Conservation (phyloP, 2,888 invertebrate species). For the Synergus umbraculus region DNA sequence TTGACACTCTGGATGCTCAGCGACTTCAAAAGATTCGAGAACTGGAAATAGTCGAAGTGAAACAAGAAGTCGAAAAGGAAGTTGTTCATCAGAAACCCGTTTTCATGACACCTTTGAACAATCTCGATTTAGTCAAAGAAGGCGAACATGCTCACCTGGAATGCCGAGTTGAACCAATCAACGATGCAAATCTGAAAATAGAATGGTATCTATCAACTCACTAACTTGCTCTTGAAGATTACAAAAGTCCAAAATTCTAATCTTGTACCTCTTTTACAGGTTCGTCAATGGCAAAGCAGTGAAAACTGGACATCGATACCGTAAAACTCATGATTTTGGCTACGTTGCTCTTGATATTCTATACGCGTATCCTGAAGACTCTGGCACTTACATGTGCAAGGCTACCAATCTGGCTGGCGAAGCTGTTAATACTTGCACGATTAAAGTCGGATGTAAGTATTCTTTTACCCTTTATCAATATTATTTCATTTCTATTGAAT, state of each 20-base stretch:
- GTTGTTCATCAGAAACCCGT: conserved; percentile 90
- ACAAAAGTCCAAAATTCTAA: conserved; percentile 1
- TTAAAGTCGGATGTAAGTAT: conserved; percentile 86
- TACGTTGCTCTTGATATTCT: conserved; percentile 95
- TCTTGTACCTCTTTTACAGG: conserved; percentile 57
- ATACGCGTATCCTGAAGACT: conserved; percentile 95
- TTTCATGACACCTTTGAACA: conserved; percentile 93
- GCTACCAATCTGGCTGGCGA: conserved; percentile 96
- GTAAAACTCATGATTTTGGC: conserved; percentile 98
- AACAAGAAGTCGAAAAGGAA: conserved; percentile 87
- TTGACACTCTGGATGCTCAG: conserved; percentile 95
- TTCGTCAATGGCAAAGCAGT: conserved; percentile 95
- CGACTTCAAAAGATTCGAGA: conserved; percentile 92
- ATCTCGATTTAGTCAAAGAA: conserved; percentile 92
- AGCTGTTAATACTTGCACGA: conserved; percentile 95
- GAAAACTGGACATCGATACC: conserved; percentile 91
- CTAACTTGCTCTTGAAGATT: background rate
- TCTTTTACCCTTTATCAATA: background rate
- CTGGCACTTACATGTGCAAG: conserved; percentile 97
- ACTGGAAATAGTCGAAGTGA: conserved; percentile 89
- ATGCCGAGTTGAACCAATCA: conserved; percentile 94
- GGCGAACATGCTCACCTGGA: conserved; percentile 94
- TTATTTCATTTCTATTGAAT: background rate
- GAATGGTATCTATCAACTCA: conserved; percentile 84
- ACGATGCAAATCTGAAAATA: conserved; percentile 92